Evolutionary conservation across 2,113 vertebrate species (phyloP).

Genomic region (Cheilinus undulatus): DNA sequence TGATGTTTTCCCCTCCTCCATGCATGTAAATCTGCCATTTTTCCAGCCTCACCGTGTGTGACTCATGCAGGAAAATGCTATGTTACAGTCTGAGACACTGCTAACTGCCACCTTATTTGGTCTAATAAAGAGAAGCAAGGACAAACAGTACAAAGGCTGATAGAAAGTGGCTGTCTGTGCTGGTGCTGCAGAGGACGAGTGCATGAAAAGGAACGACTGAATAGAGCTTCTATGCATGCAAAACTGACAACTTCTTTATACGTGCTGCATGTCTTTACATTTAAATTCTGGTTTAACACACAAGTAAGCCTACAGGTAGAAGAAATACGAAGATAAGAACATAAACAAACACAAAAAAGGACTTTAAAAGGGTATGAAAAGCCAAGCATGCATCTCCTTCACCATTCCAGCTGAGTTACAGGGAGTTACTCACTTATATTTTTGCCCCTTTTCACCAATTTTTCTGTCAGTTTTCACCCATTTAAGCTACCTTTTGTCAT

Average conservation of each 20-base stretch:
- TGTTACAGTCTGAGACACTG: constrained; percentile 49
- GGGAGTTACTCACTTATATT: no score
- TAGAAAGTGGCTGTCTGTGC: constrained; percentile 50
- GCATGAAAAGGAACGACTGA: constrained; percentile 31
- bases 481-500: no score
- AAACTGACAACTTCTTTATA: constrained; percentile 18
- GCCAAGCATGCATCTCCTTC: no score
- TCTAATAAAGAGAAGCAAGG: constrained; percentile 62
- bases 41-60: constrained; percentile 21
- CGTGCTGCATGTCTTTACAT: background rate
- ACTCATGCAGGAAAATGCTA: constrained; percentile 41
- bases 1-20: background rate
- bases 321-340: no score
- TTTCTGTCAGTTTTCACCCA: no score
- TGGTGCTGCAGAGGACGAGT: constrained; percentile 49
- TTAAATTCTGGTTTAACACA: background rate
- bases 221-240: constrained; percentile 27
- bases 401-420: no score
- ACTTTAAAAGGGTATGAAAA: no score
- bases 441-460: no score
- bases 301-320: background rate
- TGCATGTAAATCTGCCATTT: background rate
- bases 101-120: constrained; percentile 32
- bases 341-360: no score
- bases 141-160: constrained; percentile 64